Evolutionary conservation across 2,113 vertebrate genomes (phyloP), one percentile per base, ranked within the genome.

Genomic region (Rhipidura dahli): DNA sequence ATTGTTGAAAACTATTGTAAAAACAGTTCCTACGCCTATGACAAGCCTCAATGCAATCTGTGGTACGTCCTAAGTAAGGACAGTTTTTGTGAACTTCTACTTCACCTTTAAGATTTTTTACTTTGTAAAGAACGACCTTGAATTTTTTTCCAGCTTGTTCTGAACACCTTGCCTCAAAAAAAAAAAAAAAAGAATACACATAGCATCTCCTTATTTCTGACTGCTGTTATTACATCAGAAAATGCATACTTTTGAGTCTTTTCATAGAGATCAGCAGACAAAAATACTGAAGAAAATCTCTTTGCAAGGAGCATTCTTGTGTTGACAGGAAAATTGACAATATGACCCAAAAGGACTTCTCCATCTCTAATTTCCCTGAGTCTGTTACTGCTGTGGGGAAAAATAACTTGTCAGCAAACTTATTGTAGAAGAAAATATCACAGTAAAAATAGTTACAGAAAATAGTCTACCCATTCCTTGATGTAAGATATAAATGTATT

Each of bases 381-480:
- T 77, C 89, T 91, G 27, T 83, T 87, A 66, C 51, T 93, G 82
- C 66, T 87, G 40, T 78, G 61, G 63, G 93, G 60, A 66, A 94
- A 95, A 97, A 96, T 87, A 95, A 90, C 87, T 90, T 97, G 94
- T 94, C 94, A 94, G 80, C 85, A 96, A 91, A 94, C 49, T 64
- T 86, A 76, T 63, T 90, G 82, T 24, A 87, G 60, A 76, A 90
- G 59, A 92, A 94, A 86, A 87, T 86, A 85, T 42, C 57, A 91
- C 35, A 90, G 85, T 84, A 91, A 96, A 96, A 91, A 89, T 93
- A 92, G 77, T 83, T 70, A n/a, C 53, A 91, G 68, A 94, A 94
- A 93, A 88, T 78, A 68, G 33, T n/a, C 68, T 68, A 90, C 59
- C 39, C 83, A 60, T 69, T 94, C 70, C 86, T 96, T 84, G 83